These are phyloP conservation scores for Calephelis nemesis DNA, from an alignment of 1,140 invertebrate genomes.

Conservation along the genomic window DNA sequence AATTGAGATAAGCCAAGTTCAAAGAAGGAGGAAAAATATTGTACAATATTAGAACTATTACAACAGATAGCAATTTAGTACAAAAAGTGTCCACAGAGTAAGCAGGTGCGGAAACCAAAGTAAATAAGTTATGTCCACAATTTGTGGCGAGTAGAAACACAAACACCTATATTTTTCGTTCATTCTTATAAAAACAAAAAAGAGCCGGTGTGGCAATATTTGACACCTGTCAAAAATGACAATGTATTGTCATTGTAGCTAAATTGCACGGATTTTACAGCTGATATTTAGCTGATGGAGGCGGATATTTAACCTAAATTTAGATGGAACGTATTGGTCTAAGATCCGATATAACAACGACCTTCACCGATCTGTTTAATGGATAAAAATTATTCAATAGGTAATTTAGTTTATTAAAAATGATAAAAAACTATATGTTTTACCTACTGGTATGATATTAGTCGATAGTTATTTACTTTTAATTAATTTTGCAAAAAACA, in stretches of 20 bases:
- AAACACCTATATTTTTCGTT: slow-evolving; percentile 28
- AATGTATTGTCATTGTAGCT: slow-evolving; percentile 11
- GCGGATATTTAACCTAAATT: not conserved
- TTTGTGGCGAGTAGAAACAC: slow-evolving; percentile 33
- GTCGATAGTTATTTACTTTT: too few species aligned
- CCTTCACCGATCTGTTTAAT: too few species aligned
- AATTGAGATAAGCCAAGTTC: too few species aligned
- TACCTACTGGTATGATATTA: too few species aligned
- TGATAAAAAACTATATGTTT: too few species aligned
- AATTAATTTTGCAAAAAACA: too few species aligned
- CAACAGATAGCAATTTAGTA: not conserved
- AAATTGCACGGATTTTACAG: not conserved
- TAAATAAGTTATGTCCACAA: slow-evolving; percentile 49
- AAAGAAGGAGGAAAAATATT: too few species aligned
- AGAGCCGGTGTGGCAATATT: slow-evolving; percentile 15
- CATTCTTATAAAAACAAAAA: slow-evolving; percentile 9
- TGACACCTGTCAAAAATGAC: slow-evolving; percentile 18
- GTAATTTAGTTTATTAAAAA: too few species aligned
- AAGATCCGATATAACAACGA: too few species aligned
- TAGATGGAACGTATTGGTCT: too few species aligned
- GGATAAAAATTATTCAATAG: too few species aligned
- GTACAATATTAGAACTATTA: too few species aligned
- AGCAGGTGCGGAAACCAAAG: slow-evolving; percentile 44
- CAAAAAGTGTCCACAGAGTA: slow-evolving; percentile 25
- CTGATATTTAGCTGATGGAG: not conserved